These are phyloP conservation scores for Latrodectus elegans DNA, from an alignment of 2,888 invertebrate species.

Conservation along the genomic window DNA sequence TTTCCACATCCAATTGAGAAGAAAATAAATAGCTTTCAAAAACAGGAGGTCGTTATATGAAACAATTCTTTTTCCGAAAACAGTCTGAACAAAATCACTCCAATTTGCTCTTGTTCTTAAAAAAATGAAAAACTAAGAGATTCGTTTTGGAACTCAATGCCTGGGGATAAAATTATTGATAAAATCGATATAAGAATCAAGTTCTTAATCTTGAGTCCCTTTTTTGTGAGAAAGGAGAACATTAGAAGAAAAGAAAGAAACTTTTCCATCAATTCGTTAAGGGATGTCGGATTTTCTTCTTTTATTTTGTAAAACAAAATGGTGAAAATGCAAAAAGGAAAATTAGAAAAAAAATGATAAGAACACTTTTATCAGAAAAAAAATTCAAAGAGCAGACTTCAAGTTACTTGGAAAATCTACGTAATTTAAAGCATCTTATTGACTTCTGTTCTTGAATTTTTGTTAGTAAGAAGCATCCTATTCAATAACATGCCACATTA, in stretches of 20 bases:
- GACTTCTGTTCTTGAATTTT: conserved; percentile 16
- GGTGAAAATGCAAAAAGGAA: not conserved
- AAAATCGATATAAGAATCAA: conserved; percentile 51
- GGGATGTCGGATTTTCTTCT: not conserved
- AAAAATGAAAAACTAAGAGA: not conserved
- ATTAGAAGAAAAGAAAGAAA: conserved; percentile 22
- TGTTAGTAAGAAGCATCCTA: not conserved
- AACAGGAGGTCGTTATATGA: not conserved
- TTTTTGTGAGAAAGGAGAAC: conserved; percentile 2
- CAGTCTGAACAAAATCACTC: conserved; percentile 14
- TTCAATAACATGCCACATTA: too few species aligned
- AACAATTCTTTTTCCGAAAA: not conserved
- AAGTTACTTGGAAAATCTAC: conserved; percentile 2
- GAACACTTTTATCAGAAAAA: not conserved
- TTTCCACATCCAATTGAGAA: not conserved
- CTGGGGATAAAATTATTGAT: conserved; percentile 24
- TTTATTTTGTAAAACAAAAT: too few species aligned
- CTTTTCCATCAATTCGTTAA: conserved; percentile 38
- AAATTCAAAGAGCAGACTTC: not conserved
- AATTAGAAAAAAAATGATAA: not conserved
- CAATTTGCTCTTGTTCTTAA: conserved; percentile 2
- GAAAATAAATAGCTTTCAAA: not conserved
- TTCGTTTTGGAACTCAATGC: not conserved
- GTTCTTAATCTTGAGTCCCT: conserved; percentile 36
- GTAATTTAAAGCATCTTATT: not conserved